Evolutionary conservation across 2,113 vertebrate species (phyloP).

Genomic region (Illadopsis cleaveri): DNA sequence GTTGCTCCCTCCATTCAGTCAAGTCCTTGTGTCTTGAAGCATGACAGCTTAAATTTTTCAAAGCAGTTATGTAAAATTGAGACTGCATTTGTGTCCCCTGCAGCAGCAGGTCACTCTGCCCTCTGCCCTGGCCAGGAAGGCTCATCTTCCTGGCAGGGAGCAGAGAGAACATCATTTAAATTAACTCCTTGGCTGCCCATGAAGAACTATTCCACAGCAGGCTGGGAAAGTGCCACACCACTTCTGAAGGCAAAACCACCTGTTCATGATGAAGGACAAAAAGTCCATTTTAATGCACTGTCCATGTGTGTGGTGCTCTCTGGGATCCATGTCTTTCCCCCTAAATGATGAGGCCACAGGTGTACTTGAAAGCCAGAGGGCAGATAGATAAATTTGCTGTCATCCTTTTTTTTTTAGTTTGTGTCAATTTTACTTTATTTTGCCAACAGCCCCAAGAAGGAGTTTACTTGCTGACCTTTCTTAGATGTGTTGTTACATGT

Average conservation of each 20-base stretch:
- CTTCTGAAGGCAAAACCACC: not conserved
- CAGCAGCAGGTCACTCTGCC: not conserved
- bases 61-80: not conserved
- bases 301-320: not conserved
- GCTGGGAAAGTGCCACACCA: not conserved
- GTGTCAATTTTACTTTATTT: not conserved
- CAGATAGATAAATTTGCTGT: not conserved
- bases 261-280: not conserved
- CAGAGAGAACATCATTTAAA: not conserved
- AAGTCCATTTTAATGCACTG: not conserved
- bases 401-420: not conserved
- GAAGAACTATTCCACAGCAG: not conserved
- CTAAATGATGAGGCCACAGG: not conserved
- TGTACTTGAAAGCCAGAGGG: not conserved
- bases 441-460: not conserved
- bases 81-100: not conserved
- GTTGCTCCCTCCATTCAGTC: not conserved
- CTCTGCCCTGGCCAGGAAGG: not conserved
- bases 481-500: conserved; percentile 2
- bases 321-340: not conserved
- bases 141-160: not conserved
- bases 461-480: conserved; percentile 20
- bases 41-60: not conserved
- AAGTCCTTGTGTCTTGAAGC: not conserved
- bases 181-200: not conserved